Conservation (phyloP, 2,888 invertebrate species). For the Rotaria sp. region DNA sequence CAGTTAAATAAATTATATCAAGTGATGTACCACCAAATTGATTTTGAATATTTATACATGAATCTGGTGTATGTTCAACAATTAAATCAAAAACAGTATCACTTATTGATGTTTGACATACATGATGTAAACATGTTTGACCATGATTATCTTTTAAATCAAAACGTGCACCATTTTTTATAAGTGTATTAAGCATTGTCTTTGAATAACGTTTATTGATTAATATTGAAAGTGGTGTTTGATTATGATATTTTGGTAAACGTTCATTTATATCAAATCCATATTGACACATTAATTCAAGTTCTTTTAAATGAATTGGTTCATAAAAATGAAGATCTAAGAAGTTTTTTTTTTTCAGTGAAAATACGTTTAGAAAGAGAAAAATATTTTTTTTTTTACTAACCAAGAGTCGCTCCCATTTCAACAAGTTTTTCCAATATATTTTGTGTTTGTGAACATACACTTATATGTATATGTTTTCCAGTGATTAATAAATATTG, state of each 20-base stretch:
- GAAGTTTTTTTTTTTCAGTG: not conserved
- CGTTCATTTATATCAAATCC: conserved; percentile 16
- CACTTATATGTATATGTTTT: conserved; percentile 21
- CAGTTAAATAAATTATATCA: not conserved
- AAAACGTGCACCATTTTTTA: conserved; percentile 16
- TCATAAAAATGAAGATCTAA: conserved; percentile 25
- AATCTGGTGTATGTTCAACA: not conserved
- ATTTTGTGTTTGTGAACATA: not conserved
- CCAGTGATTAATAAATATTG: conserved; percentile 23
- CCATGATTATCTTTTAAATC: conserved; percentile 9
- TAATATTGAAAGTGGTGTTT: not conserved
- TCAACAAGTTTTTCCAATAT: not conserved
- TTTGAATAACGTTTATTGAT: not conserved
- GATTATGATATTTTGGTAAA: conserved; percentile 13
- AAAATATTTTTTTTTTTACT: not conserved
- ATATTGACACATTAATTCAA: conserved; percentile 5
- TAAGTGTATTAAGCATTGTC: not conserved
- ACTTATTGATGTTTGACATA: not conserved
- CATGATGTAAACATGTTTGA: not conserved
- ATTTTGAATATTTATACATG: not conserved
- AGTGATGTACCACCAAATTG: not conserved
- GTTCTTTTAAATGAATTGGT: not conserved
- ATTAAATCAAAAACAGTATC: not conserved
- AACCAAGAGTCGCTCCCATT: conserved; percentile 3
- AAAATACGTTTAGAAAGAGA: too few relatives aligned